phyloP scores from a whole-genome alignment of 2,888 invertebrate genomes.

The Aphelenchoides bicaudatus region DNA sequence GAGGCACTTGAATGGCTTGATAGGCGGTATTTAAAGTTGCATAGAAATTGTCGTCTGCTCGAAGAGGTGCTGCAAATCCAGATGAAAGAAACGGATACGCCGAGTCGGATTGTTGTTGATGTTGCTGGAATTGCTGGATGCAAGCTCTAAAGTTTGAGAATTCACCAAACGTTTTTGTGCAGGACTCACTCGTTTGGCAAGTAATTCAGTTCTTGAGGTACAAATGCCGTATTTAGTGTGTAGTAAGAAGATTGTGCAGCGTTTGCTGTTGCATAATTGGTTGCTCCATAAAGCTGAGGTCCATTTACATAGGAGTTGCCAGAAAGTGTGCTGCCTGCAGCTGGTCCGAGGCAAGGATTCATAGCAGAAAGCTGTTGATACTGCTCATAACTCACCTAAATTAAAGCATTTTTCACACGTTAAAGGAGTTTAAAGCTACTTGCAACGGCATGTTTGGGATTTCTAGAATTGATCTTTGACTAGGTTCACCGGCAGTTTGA shows the following conservation, averaged over 20 bases:
- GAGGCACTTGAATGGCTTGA: conserved; percentile 5
- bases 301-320: conserved; percentile 9
- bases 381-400: conserved; percentile 23
- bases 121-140: neutral
- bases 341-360: conserved; percentile 22
- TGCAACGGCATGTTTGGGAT: no score
- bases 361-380: conserved; percentile 27
- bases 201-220: conserved; percentile 22
- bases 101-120: conserved; percentile 16
- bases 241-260: conserved; percentile 15
- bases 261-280: neutral
- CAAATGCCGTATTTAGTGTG: conserved; percentile 21
- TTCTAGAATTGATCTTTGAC: neutral
- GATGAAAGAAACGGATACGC: conserved; percentile 15
- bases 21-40: neutral
- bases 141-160: conserved; percentile 4
- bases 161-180: neutral
- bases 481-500: neutral
- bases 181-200: conserved; percentile 22
- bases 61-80: conserved; percentile 18
- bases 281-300: neutral
- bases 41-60: conserved; percentile 7
- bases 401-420: no score
- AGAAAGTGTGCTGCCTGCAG: conserved; percentile 4
- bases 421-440: no score